Conservation (phyloP, 37 sponge, comb jelly and placozoan species). For the Cliona cf. orientalis region DNA sequence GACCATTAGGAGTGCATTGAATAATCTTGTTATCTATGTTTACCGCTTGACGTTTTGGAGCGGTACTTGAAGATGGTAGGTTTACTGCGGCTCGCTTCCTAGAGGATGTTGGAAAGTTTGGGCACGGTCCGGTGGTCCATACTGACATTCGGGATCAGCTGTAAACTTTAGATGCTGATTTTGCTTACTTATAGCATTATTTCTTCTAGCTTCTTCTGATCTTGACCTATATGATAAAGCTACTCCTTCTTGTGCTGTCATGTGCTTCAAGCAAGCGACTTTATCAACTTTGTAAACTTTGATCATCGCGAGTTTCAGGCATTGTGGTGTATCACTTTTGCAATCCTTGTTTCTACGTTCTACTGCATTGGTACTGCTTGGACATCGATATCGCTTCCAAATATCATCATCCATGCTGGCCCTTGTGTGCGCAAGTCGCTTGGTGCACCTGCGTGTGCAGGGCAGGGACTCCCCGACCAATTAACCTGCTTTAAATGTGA, state of each 20-base stretch:
- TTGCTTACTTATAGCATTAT: neutral
- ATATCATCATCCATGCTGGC: constrained; percentile 21
- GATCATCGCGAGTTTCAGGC: constrained; percentile 23
- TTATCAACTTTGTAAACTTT: constrained; percentile 37
- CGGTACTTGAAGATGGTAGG: too few relatives aligned
- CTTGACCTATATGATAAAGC: constrained; percentile 31
- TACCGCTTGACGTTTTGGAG: too few relatives aligned
- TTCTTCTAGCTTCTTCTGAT: constrained; percentile 10
- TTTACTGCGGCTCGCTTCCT: too few relatives aligned
- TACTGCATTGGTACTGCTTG: constrained; percentile 28
- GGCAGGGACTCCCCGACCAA: too few relatives aligned
- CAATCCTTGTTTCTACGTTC: constrained; percentile 34
- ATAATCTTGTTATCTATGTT: too few relatives aligned
- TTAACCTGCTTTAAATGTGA: too few relatives aligned
- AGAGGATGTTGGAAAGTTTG: too few relatives aligned
- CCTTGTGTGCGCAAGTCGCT: too few relatives aligned
- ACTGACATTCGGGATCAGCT: neutral
- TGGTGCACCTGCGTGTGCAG: too few relatives aligned
- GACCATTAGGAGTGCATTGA: too few relatives aligned
- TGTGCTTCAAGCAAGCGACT: constrained; percentile 21
- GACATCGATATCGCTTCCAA: constrained; percentile 14
- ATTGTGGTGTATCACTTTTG: constrained; percentile 16
- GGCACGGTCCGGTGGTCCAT: constrained; percentile 21
- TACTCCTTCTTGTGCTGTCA: constrained; percentile 24
- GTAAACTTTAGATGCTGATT: neutral